Conservation (phyloP, 2,888 invertebrate species). For the Thecocarcelia acutangulata region DNA sequence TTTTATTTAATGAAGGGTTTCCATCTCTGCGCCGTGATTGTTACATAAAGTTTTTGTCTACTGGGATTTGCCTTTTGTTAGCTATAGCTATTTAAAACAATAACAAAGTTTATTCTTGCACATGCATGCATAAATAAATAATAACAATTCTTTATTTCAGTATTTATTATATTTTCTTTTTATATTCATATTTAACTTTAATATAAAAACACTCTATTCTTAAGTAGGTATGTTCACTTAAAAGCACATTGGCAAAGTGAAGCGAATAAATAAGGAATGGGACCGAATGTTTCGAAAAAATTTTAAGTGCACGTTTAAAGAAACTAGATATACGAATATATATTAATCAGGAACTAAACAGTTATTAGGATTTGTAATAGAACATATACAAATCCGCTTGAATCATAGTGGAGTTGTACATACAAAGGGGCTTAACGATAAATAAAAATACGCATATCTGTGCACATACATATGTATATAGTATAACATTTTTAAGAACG, state of each 20-base stretch:
- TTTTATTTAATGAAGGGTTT: too few relatives aligned
- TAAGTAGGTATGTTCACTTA: not conserved
- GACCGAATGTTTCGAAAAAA: not conserved
- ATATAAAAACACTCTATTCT: constrained; percentile 20
- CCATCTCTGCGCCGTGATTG: too few relatives aligned
- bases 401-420: too few relatives aligned
- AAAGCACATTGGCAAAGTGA: not conserved
- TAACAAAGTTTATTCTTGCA: constrained; percentile 52
- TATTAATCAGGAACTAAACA: too few relatives aligned
- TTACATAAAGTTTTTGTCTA: not conserved
- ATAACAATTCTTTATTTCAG: constrained; percentile 46
- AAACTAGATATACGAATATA: too few relatives aligned
- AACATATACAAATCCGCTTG: too few relatives aligned
- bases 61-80: constrained; percentile 1
- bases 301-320: too few relatives aligned
- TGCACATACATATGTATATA: too few relatives aligned
- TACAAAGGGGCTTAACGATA: too few relatives aligned
- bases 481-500: too few relatives aligned
- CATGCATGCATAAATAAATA: constrained; percentile 60
- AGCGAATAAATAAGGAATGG: not conserved
- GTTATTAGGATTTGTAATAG: too few relatives aligned
- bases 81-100: constrained; percentile 35
- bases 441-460: too few relatives aligned
- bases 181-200: constrained; percentile 19
- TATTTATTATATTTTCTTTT: constrained; percentile 36